Evolutionary conservation across 2,888 invertebrate genomes (phyloP), one percentile per base, ranked within the genome.

Genomic region (Diarsia dahlii): DNA sequence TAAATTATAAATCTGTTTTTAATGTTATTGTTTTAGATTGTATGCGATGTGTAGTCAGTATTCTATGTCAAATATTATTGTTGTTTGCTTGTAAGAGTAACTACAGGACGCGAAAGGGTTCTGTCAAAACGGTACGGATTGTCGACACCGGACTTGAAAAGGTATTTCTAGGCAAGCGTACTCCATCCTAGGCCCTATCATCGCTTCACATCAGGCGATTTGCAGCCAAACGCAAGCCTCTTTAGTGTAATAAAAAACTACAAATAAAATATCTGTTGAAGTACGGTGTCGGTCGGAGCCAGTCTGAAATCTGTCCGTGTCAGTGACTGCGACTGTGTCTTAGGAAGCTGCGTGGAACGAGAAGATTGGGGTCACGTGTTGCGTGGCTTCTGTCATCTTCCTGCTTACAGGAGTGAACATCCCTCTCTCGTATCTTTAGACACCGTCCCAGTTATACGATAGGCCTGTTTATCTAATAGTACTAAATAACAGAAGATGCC

Each of bases 21-120:
- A 91, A 91, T 92, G 67, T 93, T 92, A 93, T 93, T 80, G 71
- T 84, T 78, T 78, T 89, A 88, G 84, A 82, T 84, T 76, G 82
- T 88, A 81, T 56, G 84, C 79, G 77, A 81, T 76, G 74, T 86
- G 85, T 84, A 88, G 86, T 82, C 89, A 87, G 85, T 90, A 89
- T 90, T 89, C 71, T 81, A 67, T 81, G 68, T 81, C 48, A 80
- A 74, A 74, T 74, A 64, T 78, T 70, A 54, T 72, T 76, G 50
- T 76, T 84, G 28, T 71, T 50, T 12, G 34, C 54, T 56, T 66
- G 15, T 64, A 28, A 28, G 54, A 52, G 54, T 71, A 10, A 54
- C n/a, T 63, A 45, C n/a, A 45, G 45, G n/a, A 6, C 0, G 45
- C 45, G 0, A 45, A n/a, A 45, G 34, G 9, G 34, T 34, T 60